phyloP scores from a whole-genome alignment of 2,888 invertebrate species.

The Pardosa pseudoannulata region DNA sequence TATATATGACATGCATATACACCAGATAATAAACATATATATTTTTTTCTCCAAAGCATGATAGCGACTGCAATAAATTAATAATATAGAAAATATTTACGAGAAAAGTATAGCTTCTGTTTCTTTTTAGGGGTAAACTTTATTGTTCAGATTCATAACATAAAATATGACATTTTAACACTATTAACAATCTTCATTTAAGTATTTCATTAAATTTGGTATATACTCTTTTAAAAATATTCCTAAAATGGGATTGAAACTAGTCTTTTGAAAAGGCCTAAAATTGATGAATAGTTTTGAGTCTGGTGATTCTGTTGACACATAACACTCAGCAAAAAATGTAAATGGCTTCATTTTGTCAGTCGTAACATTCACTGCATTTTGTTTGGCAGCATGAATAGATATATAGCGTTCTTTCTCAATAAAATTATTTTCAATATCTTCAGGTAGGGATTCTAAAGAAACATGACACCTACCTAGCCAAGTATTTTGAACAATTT shows the following conservation, averaged over 20 bases:
- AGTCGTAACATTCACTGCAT: neutral
- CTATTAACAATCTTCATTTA: neutral
- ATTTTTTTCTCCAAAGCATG: too few relatives aligned
- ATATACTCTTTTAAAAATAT: slow-evolving; percentile 56
- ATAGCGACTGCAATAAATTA: too few relatives aligned
- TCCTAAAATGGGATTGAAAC: slow-evolving; percentile 41
- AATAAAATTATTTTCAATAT: slow-evolving; percentile 5
- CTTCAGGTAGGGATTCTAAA: neutral
- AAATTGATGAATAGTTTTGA: slow-evolving; percentile 28
- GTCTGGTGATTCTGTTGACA: neutral
- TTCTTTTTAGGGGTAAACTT: too few relatives aligned
- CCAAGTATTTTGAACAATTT: slow-evolving; percentile 43
- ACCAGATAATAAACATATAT: too few relatives aligned
- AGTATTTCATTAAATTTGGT: slow-evolving; percentile 19
- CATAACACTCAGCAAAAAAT: slow-evolving; percentile 50
- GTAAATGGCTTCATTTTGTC: slow-evolving; percentile 22
- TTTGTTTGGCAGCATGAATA: neutral
- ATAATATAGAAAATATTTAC: too few relatives aligned
- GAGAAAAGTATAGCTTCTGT: too few relatives aligned
- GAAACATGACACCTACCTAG: slow-evolving; percentile 27
- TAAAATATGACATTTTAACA: neutral
- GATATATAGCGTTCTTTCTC: slow-evolving; percentile 45
- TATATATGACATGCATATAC: too few relatives aligned
- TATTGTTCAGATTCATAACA: slow-evolving; percentile 13
- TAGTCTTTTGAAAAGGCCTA: slow-evolving; percentile 32